Conservation (phyloP, 2,888 invertebrate genomes). For the Salticus scenicus region DNA sequence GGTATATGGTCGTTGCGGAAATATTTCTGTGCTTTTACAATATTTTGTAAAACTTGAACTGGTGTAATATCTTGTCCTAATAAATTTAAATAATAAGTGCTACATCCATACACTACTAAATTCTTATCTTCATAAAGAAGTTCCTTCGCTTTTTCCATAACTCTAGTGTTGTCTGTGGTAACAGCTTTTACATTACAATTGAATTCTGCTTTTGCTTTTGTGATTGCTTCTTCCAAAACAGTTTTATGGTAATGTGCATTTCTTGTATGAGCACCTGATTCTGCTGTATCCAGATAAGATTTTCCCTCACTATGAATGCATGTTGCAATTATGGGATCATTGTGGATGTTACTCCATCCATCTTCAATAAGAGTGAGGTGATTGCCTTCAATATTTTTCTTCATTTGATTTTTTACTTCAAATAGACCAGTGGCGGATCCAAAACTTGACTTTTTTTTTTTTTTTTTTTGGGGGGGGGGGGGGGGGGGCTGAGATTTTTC, state of each 20-base stretch:
- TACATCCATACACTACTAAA: not conserved
- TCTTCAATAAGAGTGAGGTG: not conserved
- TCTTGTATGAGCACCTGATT: not conserved
- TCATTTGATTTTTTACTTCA: not conserved
- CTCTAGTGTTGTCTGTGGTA: no score
- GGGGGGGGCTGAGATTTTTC: no score
- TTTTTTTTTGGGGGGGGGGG: no score
- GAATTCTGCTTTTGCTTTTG: not conserved
- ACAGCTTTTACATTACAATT: conserved; percentile 11
- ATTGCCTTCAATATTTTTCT: not conserved
- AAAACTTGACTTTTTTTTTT: no score
- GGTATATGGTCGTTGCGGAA: not conserved
- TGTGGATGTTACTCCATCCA: conserved; percentile 18
- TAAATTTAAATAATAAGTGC: no score
- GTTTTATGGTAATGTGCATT: not conserved
- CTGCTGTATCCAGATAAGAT: not conserved
- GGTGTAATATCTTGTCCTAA: not conserved
- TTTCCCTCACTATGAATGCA: not conserved
- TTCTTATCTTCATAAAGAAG: no score
- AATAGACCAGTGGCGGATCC: no score
- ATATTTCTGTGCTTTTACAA: not conserved
- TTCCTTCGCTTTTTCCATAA: no score
- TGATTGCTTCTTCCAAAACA: not conserved
- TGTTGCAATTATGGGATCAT: conserved; percentile 8
- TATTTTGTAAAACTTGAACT: not conserved